A percentile compares a stretch with the other conserved stretches of the same genome.
phyloP scores from a whole-genome alignment of 2,113 vertebrate genomes.

The Manacus vitellinus region DNA sequence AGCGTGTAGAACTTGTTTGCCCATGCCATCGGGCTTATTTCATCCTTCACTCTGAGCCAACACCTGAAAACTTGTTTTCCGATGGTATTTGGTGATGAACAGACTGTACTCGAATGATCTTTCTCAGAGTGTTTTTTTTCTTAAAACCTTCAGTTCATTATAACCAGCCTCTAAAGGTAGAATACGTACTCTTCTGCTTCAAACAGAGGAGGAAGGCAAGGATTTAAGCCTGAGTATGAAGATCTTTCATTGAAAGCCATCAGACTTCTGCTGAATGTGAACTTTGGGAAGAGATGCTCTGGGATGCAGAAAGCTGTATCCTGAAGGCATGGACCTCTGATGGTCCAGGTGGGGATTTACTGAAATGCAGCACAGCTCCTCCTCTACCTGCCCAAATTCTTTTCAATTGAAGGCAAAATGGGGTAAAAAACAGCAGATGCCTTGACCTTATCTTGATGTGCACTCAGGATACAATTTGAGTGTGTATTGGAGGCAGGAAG shows the following conservation, averaged over 20 bases:
- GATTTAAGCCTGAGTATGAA: background rate
- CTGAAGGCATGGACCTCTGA: background rate
- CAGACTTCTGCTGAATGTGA: background rate
- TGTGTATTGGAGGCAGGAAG: background rate
- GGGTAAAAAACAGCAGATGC: background rate
- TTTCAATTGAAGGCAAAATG: background rate
- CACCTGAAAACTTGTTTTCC: slow-evolving; percentile 20
- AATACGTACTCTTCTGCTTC: background rate
- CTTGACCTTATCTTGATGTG: fast-evolving
- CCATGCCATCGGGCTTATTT: background rate
- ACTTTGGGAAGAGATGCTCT: background rate
- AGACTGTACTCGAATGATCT: background rate
- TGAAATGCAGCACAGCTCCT: background rate
- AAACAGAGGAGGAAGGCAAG: background rate
- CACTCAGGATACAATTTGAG: background rate
- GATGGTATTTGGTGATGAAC: background rate
- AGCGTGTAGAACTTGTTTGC: background rate
- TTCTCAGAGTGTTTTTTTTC: background rate
- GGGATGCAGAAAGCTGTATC: background rate
- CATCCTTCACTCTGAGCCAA: background rate
- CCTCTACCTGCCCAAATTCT: background rate
- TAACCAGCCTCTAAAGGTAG: background rate
- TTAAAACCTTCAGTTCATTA: background rate
- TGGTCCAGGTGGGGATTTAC: background rate
- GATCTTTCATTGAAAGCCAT: background rate